Base-by-base conservation (phyloP, 92 coral and sea anemone species). In the Ricordea florida region DNA sequence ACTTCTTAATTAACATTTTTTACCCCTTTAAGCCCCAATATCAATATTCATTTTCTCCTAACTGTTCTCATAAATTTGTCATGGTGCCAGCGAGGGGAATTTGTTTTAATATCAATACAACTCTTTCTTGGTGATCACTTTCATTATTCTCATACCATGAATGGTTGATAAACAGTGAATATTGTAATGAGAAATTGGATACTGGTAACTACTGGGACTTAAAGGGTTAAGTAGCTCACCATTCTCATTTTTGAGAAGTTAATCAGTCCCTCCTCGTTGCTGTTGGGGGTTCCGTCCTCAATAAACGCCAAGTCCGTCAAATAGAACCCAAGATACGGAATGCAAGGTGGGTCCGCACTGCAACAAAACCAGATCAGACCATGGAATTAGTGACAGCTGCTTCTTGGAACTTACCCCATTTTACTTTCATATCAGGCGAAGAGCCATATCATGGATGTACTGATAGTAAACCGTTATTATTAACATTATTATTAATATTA, bases 161-260 rank as follows among this genome's bases (percentile, higher is more conserved):
- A 35, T 8, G 13, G 8, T 23, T 29, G 9, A 63, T 10, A 45
- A 20, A 24, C n/a, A 24, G 38, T 34, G 10, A 22, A 25, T 4
- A 57, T 3, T 7, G 13, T 13, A 27, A 3, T 13, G 10, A 5
- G 25, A 6, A 14, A 20, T 13, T 1, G 8, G 69, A 34, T 34
- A 11, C 13, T 35, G 1, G 26, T 21, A 13, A 29, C 47, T 61
- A 16, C 17, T 29, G 29, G 25, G 23, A 2, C 23, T 8, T 43
- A 1, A 30, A 1, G 15, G 42, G 6, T 32, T 26, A n/a, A n/a
- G n/a, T n/a, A 0, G 33, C 94, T 53, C 66, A 94, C 98, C 98
- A 94, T 94, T 80, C 98, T 84, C 98, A 94, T 94, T 70, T 94
- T 94, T 50, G 98, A 94, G 75, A 92, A 94, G 70, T 94, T 94